These are phyloP conservation scores for Meleagris gallopavo DNA, from an alignment of 2,113 vertebrate genomes.

Conservation along the genomic window DNA sequence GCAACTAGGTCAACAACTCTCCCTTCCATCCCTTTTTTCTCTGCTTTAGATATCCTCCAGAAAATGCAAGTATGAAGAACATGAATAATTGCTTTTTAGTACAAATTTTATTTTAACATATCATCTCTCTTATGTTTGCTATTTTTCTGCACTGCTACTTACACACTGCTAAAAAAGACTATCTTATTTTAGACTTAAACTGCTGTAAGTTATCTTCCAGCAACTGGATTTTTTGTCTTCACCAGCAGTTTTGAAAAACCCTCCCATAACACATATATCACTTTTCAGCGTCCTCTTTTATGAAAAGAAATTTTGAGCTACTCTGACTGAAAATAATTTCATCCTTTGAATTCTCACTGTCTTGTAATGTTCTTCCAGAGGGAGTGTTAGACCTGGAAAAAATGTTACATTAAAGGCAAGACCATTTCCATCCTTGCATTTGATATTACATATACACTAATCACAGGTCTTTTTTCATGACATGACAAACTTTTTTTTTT, in stretches of 20 bases:
- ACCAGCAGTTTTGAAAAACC: neutral
- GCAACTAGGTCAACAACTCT: accelerated
- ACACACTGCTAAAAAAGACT: accelerated
- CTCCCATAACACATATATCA: neutral
- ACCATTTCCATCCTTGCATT: neutral
- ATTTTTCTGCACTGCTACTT: neutral
- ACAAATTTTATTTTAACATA: neutral
- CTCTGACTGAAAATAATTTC: neutral
- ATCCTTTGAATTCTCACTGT: neutral
- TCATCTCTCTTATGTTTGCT: neutral
- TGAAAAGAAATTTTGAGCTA: neutral
- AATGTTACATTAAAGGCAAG: neutral
- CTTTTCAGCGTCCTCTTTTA: neutral
- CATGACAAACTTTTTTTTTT: neutral
- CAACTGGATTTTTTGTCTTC: neutral
- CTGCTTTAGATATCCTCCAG: neutral
- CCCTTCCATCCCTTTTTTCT: neutral
- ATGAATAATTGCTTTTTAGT: neutral
- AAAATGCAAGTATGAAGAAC: neutral
- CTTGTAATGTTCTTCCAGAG: neutral
- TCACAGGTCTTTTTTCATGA: neutral
- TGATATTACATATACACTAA: neutral
- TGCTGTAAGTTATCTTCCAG: neutral
- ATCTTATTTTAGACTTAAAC: neutral
- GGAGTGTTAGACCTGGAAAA: neutral